Percentiles rank a stretch among this genome's conserved stretches.
Conservation (phyloP, 2,888 invertebrate genomes). For the Lymantria dispar region DNA sequence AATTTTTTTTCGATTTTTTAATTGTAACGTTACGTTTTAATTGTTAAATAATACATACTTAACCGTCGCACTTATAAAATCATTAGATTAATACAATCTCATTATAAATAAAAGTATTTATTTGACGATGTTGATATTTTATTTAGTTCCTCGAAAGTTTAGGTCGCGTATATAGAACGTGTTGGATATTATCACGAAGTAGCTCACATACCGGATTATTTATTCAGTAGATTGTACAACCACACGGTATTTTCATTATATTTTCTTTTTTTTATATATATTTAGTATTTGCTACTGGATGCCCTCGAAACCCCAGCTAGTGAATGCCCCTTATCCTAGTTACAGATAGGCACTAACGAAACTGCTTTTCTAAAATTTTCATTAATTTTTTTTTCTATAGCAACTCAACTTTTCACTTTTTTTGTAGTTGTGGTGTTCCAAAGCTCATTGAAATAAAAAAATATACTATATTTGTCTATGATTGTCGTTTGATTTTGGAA, state of each 20-base stretch:
- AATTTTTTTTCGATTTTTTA: slow-evolving; percentile 57
- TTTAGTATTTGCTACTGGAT: slow-evolving; percentile 76
- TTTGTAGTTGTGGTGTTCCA: slow-evolving; percentile 62
- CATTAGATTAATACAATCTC: slow-evolving; percentile 67
- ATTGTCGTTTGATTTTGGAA: slow-evolving; percentile 61
- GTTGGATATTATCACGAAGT: slow-evolving; percentile 21
- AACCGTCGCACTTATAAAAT: slow-evolving; percentile 70
- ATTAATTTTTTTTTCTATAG: slow-evolving; percentile 43
- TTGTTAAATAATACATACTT: slow-evolving; percentile 77
- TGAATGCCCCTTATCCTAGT: slow-evolving; percentile 69
- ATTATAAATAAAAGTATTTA: slow-evolving; percentile 79
- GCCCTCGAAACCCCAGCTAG: slow-evolving; percentile 76
- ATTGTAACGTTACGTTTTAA: slow-evolving; percentile 72
- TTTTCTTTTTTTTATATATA: slow-evolving; percentile 50
- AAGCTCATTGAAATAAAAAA: slow-evolving; percentile 42
- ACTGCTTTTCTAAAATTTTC: slow-evolving; percentile 60
- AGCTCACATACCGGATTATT: slow-evolving; percentile 79
- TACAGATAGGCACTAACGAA: slow-evolving; percentile 72
- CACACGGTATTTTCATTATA: slow-evolving; percentile 58
- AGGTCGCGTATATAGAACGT: slow-evolving; percentile 8
- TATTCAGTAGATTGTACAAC: slow-evolving; percentile 64
- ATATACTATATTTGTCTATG: not conserved
- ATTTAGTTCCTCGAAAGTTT: slow-evolving; percentile 53
- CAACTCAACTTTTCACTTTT: slow-evolving; percentile 55
- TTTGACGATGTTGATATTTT: slow-evolving; percentile 70